A percentile compares a stretch with the other conserved stretches of the same genome.
Evolutionary conservation across 2,113 vertebrate genomes (phyloP).

Genomic region (Gymnorhina tibicen): DNA sequence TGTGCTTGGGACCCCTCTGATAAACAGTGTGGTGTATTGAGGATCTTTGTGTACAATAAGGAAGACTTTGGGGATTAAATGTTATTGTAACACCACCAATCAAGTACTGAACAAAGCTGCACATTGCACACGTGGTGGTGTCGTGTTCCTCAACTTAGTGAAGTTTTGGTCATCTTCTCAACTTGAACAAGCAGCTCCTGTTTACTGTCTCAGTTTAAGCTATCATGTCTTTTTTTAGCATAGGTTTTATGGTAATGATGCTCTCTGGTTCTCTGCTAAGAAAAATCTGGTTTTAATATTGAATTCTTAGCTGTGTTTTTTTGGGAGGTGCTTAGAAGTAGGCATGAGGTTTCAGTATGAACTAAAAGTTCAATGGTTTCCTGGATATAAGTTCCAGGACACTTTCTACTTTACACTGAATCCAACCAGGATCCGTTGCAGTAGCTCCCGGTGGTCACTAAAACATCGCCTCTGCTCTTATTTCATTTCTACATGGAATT

Average conservation of each 20-base stretch:
- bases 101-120: not conserved
- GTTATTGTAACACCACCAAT: not conserved
- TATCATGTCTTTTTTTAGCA: not conserved
- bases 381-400: not conserved
- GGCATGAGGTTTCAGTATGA: not conserved
- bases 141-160: not conserved
- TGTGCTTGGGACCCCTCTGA: not conserved
- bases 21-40: not conserved
- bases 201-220: not conserved
- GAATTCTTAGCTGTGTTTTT: not conserved
- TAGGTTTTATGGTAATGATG: not conserved
- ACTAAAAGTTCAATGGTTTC: not conserved
- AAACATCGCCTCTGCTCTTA: not conserved
- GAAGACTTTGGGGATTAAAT: not conserved
- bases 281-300: conserved; percentile 12
- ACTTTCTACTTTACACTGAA: not conserved
- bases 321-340: not conserved
- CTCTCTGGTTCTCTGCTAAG: not conserved
- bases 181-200: not conserved
- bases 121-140: fast-evolving
- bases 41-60: not conserved
- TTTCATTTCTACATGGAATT: not conserved
- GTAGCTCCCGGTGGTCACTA: not conserved
- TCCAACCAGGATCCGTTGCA: not conserved
- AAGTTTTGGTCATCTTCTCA: not conserved